Evolutionary conservation across 2,888 invertebrate genomes (phyloP).

Genomic region (Lepidochitona cinerea): DNA sequence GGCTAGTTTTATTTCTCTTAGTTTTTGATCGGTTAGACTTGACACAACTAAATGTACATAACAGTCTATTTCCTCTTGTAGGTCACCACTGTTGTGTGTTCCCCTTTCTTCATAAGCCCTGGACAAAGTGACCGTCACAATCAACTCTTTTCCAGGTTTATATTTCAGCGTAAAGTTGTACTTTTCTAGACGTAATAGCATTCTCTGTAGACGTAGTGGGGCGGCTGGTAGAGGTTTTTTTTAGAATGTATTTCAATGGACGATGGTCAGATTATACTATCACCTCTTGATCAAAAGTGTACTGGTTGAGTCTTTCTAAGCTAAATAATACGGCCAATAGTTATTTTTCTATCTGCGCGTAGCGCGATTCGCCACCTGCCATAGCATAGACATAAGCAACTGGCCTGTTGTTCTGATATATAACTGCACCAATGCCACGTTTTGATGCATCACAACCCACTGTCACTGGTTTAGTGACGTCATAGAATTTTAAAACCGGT

Average conservation of each 20-base stretch:
- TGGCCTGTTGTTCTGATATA: constrained; percentile 16
- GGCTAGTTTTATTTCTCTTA: too few species aligned
- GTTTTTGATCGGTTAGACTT: too few species aligned
- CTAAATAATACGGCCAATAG: background rate
- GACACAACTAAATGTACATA: too few species aligned
- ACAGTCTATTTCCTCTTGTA: too few species aligned
- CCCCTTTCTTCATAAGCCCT: too few species aligned
- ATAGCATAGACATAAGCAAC: constrained; percentile 11
- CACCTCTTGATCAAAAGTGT: constrained; percentile 5
- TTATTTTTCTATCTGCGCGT: constrained; percentile 25
- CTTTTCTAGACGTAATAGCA: constrained; percentile 12
- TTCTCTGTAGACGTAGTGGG: constrained; percentile 9
- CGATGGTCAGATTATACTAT: constrained; percentile 15
- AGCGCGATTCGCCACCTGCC: constrained; percentile 10
- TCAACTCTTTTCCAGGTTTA: background rate
- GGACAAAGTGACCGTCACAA: background rate
- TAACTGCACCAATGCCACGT: constrained; percentile 14
- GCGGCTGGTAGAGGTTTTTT: constrained; percentile 8
- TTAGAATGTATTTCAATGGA: constrained; percentile 19
- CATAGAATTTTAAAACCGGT: constrained; percentile 7
- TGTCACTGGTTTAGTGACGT: constrained; percentile 12
- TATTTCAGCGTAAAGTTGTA: constrained; percentile 6
- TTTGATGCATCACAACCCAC: constrained; percentile 12
- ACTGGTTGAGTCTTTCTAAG: constrained; percentile 7
- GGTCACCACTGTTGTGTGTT: too few species aligned